phyloP scores from a whole-genome alignment of 2,113 vertebrate genomes.

The Strix uralensis region DNA sequence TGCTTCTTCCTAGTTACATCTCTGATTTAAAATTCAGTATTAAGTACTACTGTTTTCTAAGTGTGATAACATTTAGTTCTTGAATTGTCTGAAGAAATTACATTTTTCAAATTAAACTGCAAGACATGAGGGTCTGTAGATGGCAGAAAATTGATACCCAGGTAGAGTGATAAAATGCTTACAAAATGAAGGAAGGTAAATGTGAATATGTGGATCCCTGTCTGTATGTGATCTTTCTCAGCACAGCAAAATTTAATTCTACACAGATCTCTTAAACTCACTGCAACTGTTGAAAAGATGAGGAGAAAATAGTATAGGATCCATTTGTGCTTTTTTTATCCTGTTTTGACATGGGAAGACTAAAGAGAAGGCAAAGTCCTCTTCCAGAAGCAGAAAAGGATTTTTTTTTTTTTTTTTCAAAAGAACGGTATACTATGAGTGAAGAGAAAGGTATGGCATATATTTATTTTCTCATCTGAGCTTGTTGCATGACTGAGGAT shows the following conservation, averaged over 20 bases:
- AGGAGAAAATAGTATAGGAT: neutral
- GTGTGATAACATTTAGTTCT: neutral
- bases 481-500: neutral
- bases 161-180: neutral
- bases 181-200: neutral
- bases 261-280: neutral
- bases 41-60: conserved; percentile 3
- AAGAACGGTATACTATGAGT: rapidly evolving
- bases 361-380: neutral
- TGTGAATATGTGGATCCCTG: neutral
- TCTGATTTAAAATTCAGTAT: conserved; percentile 45
- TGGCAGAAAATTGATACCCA: neutral
- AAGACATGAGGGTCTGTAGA: neutral
- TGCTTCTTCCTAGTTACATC: neutral
- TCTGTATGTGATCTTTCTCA: neutral
- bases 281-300: neutral
- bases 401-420: neutral
- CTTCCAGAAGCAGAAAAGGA: neutral
- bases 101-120: conserved; percentile 1
- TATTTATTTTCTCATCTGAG: neutral
- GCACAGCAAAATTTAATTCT: neutral
- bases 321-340: neutral
- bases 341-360: neutral
- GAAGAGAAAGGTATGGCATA: neutral
- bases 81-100: conserved; percentile 36